phyloP scores from a whole-genome alignment of 2,888 invertebrate species.

The Diarsia mendica region DNA sequence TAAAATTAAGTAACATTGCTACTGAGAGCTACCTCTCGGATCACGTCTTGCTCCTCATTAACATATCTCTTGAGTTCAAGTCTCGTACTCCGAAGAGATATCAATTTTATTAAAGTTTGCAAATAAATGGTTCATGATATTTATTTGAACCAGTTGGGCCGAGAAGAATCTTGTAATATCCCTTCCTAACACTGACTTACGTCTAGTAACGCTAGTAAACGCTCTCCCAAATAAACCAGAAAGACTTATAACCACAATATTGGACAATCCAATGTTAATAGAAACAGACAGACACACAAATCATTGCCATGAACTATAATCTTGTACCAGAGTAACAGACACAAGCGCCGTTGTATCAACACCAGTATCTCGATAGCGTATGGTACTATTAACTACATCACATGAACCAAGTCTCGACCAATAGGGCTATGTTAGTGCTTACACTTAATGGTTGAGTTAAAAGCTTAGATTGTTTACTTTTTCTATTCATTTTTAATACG shows the following conservation, averaged over 20 bases:
- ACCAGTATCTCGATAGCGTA: background rate
- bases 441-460: background rate
- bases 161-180: background rate
- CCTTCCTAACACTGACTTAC: background rate
- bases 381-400: background rate
- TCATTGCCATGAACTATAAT: background rate
- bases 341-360: background rate
- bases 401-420: background rate
- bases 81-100: background rate
- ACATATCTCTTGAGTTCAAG: constrained; percentile 10
- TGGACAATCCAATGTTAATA: background rate
- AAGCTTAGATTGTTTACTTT: background rate
- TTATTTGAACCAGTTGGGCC: background rate
- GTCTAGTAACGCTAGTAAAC: background rate
- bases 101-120: background rate
- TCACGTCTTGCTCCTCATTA: constrained; percentile 16
- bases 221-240: background rate
- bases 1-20: constrained; percentile 21
- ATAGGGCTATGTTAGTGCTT: constrained; percentile 6
- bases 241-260: background rate
- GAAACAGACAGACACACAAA: background rate
- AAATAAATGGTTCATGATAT: background rate
- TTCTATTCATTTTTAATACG: background rate
- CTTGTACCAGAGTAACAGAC: background rate
- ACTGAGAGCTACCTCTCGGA: constrained; percentile 6